A percentile compares a stretch with the other conserved stretches of the same genome.
phyloP scores from a whole-genome alignment of 2,888 invertebrate species.

The Baccha elongata region DNA sequence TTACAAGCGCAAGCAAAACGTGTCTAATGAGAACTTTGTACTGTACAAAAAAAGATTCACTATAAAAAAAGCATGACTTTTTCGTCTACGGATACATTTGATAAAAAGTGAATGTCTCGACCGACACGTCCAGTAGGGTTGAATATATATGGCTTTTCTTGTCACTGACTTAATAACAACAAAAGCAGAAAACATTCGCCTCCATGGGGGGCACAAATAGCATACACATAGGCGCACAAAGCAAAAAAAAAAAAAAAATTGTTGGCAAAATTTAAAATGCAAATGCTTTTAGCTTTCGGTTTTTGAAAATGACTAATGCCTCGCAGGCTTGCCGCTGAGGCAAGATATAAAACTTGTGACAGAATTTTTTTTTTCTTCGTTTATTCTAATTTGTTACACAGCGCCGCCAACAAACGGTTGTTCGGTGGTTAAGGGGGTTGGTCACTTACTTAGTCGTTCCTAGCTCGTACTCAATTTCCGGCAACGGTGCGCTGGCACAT shows the following conservation, averaged over 20 bases:
- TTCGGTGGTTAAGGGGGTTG: not conserved
- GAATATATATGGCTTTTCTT: not conserved
- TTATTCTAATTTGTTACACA: slow-evolving; percentile 25
- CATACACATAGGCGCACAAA: not conserved
- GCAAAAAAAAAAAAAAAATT: not conserved
- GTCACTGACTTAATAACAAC: not conserved
- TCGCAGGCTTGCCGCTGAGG: not conserved
- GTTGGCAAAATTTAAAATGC: slow-evolving; percentile 41
- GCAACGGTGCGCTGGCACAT: slow-evolving; percentile 46
- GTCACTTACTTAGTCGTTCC: slow-evolving; percentile 34
- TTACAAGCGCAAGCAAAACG: not conserved
- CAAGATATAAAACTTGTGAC: slow-evolving; percentile 26
- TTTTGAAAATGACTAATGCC: slow-evolving; percentile 31
- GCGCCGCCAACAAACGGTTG: too few relatives aligned
- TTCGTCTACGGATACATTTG: slow-evolving; percentile 14
- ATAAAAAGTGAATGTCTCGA: slow-evolving; percentile 20
- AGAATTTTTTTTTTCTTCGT: not conserved
- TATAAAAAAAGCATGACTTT: not conserved
- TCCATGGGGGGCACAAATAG: slow-evolving; percentile 17
- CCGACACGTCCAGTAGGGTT: slow-evolving; percentile 6
- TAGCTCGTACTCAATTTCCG: slow-evolving; percentile 48
- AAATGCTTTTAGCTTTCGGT: slow-evolving; percentile 23
- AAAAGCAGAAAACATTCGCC: not conserved
- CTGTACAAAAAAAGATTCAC: not conserved
- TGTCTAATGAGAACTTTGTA: not conserved